phyloP scores from a whole-genome alignment of 2,797 vertebrate genomes.

The Diplodus puntazzo region DNA sequence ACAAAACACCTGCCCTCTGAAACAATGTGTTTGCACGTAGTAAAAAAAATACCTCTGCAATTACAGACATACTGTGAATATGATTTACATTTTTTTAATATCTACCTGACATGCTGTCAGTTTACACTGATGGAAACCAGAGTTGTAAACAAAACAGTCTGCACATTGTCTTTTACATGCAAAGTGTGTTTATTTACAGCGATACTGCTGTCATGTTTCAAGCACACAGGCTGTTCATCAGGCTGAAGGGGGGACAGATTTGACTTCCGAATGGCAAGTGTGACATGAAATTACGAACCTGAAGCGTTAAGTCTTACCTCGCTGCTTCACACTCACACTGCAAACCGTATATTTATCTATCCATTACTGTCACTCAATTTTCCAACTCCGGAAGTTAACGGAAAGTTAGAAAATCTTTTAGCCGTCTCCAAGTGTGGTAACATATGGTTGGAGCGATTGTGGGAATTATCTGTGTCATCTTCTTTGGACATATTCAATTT shows the following conservation, averaged over 20 bases:
- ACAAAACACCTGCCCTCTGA: conserved; percentile 12
- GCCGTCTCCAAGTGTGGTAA: conserved; percentile 84
- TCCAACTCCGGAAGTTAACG: conserved; percentile 83
- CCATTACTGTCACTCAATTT: conserved; percentile 55
- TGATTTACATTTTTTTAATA: conserved; percentile 19
- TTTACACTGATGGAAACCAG: conserved; percentile 23
- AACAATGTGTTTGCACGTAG: neutral
- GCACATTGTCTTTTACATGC: neutral
- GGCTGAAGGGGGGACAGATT: conserved; percentile 16
- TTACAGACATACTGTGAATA: conserved; percentile 3
- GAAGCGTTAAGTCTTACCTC: conserved; percentile 27
- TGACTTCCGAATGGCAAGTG: conserved; percentile 38
- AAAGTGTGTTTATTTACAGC: conserved; percentile 18
- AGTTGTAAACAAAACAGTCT: conserved; percentile 5
- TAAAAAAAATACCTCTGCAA: conserved; percentile 28
- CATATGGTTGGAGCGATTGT: conserved; percentile 90
- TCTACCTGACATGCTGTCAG: neutral
- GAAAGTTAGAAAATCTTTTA: conserved; percentile 84
- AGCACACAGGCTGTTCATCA: conserved; percentile 9
- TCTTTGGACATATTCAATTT: conserved; percentile 91
- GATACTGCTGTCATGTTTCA: conserved; percentile 24
- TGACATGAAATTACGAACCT: conserved; percentile 36
- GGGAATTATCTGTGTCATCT: conserved; percentile 91
- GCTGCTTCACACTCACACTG: conserved; percentile 5
- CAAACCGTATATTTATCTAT: conserved; percentile 55